These are phyloP conservation scores for Cairina moschata DNA, from an alignment of 2,113 vertebrate species.

Conservation along the genomic window DNA sequence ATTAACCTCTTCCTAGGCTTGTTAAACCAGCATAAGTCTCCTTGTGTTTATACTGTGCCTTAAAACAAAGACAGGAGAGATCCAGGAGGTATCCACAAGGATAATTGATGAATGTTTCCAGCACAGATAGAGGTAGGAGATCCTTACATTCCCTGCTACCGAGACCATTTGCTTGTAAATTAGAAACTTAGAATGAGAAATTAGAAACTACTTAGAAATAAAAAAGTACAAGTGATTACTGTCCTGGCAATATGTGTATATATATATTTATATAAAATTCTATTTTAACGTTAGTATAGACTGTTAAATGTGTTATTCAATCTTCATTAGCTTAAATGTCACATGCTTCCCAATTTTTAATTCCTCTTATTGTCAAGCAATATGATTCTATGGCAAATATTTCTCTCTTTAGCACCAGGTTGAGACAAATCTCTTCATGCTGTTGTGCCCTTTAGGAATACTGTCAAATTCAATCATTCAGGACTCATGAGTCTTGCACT, in stretches of 20 bases:
- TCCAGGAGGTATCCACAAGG: neutral
- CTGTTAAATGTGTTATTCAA: neutral
- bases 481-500: constrained; percentile 36
- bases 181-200: neutral
- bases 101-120: neutral
- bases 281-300: neutral
- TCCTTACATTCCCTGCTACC: neutral
- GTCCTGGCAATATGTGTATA: neutral
- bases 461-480: constrained; percentile 66
- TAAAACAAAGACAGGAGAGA: neutral
- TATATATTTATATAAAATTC: neutral
- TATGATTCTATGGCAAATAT: neutral
- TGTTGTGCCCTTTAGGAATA: constrained; percentile 48
- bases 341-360: neutral
- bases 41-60: neutral
- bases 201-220: neutral
- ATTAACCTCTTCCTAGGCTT: neutral
- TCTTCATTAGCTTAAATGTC: neutral
- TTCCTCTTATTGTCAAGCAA: neutral
- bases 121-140: neutral
- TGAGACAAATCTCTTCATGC: constrained; percentile 54
- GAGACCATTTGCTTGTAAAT: neutral
- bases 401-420: constrained; percentile 32
- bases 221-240: neutral
- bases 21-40: neutral